Base-by-base conservation (phyloP, 2,797 vertebrate genomes). In the Acanthurus lineatus region DNA sequence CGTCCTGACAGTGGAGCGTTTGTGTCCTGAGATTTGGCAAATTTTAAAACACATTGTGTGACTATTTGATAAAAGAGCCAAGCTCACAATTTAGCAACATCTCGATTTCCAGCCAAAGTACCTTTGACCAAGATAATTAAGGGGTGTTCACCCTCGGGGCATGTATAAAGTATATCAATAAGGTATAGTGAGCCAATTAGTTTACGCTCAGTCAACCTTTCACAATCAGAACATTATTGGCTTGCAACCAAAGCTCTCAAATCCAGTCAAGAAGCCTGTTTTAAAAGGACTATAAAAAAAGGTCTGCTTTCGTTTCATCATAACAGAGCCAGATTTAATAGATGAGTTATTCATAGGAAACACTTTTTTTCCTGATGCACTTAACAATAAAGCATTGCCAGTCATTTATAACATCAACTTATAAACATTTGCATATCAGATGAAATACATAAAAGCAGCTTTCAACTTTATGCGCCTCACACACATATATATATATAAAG, bases 341-440 rank as follows among this genome's bases (percentile, higher is more conserved):
- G 81, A 65, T 81, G 28, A 62, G 59, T 69, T 73, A 63, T 83
- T 83, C 54, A 54, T 38, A 73, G 47, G 60, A 28, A 67, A 44
- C 38, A 15, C 25, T 19, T 45, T n/a, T 32, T 64, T 22, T 35
- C 15, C 17, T 15, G 10, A 61, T 54, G 35, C 47, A 79, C 68
- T 73, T 69, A 78, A 80, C 84, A 86, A 66, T 62, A 80, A 81
- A 76, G 57, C 65, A 79, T 82, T 86, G 76, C 22, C n/a, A 83
- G 53, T 88, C 77, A 79, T 79, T 83, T 48, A 69, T 81, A 74
- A 76, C 65, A 78, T 80, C 57, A 67, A 73, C 59, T 79, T 67
- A 71, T 79, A 80, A 84, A 83, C 32, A 88, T 89, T 87, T 89
- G 77, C 82, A 83, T 83, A 88, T 88, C 76, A 87, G 68, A 88